Conservation (phyloP, 2,888 invertebrate genomes). For the Nemapogon koenigi region DNA sequence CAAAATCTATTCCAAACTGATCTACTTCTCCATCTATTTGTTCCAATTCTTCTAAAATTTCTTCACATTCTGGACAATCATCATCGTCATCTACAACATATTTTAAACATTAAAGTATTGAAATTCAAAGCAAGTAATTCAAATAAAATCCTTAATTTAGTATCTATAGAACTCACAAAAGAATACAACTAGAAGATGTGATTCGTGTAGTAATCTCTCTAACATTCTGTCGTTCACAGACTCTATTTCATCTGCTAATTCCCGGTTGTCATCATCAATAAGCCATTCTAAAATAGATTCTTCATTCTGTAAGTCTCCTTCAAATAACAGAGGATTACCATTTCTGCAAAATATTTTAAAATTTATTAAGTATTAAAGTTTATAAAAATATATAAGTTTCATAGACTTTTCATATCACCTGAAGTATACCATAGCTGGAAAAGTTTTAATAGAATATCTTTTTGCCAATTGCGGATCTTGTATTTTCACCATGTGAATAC, state of each 20-base stretch:
- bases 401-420: slow-evolving; percentile 52
- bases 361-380: not conserved
- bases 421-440: slow-evolving; percentile 91
- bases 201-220: slow-evolving; percentile 82
- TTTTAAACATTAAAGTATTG: not conserved
- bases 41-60: slow-evolving; percentile 88
- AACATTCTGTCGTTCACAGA: slow-evolving; percentile 91
- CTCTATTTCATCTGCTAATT: slow-evolving; percentile 93
- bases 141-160: too few species aligned
- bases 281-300: slow-evolving; percentile 92
- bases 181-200: slow-evolving; percentile 87
- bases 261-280: slow-evolving; percentile 91
- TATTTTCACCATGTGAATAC: slow-evolving; percentile 92
- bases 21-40: slow-evolving; percentile 96
- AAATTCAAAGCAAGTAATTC: too few species aligned
- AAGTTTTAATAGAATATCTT: slow-evolving; percentile 92
- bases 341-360: slow-evolving; percentile 58
- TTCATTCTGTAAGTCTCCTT: slow-evolving; percentile 92
- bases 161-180: slow-evolving; percentile 81
- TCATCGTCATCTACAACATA: slow-evolving; percentile 72
- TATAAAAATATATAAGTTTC: not conserved
- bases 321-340: slow-evolving; percentile 86
- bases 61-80: slow-evolving; percentile 90
- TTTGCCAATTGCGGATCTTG: slow-evolving; percentile 91
- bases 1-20: slow-evolving; percentile 92